phyloP scores from a whole-genome alignment of 2,113 vertebrate genomes.

The Saimiri boliviensis region DNA sequence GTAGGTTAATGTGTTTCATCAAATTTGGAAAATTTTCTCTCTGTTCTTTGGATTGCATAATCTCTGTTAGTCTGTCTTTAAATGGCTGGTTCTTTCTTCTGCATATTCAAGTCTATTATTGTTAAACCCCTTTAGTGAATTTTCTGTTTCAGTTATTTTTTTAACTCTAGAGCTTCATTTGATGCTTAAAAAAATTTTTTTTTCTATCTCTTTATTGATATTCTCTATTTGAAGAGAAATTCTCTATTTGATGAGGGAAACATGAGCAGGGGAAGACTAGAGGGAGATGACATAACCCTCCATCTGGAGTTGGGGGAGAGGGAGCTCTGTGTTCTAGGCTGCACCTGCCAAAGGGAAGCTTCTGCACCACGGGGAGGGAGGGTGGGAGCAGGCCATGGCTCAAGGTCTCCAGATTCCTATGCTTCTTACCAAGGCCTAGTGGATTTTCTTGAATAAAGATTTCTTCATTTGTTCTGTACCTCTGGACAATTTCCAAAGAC shows the following conservation, averaged over 20 bases:
- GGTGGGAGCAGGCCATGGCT: not conserved
- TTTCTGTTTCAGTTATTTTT: not conserved
- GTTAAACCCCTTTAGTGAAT: not conserved
- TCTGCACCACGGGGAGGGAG: not conserved
- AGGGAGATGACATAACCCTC: not conserved
- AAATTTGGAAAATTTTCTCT: not conserved
- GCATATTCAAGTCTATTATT: not conserved
- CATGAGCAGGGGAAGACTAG: not conserved
- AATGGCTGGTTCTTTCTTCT: not conserved
- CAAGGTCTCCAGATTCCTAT: not conserved
- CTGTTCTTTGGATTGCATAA: not conserved
- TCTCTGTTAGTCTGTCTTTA: not conserved
- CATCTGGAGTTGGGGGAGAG: not conserved
- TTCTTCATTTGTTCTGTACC: not conserved
- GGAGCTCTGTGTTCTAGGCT: not conserved
- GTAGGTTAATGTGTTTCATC: not conserved
- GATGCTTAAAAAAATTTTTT: not conserved
- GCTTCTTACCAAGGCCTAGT: not conserved
- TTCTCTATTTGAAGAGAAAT: not conserved
- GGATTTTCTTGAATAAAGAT: not conserved
- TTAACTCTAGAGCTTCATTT: not conserved
- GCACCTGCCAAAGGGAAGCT: not conserved
- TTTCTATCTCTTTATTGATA: not conserved
- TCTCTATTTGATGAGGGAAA: not conserved
- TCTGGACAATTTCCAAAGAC: not conserved